Evolutionary conservation across 2,113 vertebrate species (phyloP).

Genomic region (Gopherus evgoodei): DNA sequence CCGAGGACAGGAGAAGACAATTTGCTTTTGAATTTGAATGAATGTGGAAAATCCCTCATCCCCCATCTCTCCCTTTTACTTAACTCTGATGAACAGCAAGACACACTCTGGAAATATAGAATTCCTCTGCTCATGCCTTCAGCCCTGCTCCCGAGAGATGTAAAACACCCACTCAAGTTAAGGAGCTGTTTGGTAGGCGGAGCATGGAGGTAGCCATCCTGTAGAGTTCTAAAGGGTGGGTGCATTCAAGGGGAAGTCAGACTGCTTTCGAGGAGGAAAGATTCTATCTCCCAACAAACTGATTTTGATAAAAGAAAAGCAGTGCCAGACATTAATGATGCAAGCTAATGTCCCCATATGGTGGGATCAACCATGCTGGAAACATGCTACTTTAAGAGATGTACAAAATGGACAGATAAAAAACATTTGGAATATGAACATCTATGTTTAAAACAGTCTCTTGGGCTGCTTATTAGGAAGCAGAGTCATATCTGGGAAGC

Average conservation of each 20-base stretch:
- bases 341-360: slow-evolving; percentile 68
- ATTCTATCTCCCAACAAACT: slow-evolving; percentile 50
- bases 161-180: not conserved
- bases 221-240: not conserved
- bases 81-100: not conserved
- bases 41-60: not conserved
- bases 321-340: slow-evolving; percentile 58
- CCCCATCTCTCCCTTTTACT: not conserved
- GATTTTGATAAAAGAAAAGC: slow-evolving; percentile 64
- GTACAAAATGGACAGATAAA: slow-evolving; percentile 58
- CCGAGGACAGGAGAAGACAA: not conserved
- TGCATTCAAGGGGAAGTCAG: slow-evolving; percentile 60
- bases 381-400: slow-evolving; percentile 26
- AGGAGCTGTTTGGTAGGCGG: slow-evolving; percentile 31
- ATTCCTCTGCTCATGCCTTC: not conserved
- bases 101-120: not conserved
- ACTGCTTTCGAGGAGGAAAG: slow-evolving; percentile 45
- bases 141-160: not conserved
- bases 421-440: slow-evolving; percentile 71
- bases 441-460: slow-evolving; percentile 9
- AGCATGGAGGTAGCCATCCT: slow-evolving; percentile 15
- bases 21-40: not conserved
- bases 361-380: slow-evolving; percentile 54
- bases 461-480: not conserved
- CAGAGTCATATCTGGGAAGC: not conserved